Evolutionary conservation across 2,113 vertebrate genomes (phyloP).

Genomic region (Callipepla californica): DNA sequence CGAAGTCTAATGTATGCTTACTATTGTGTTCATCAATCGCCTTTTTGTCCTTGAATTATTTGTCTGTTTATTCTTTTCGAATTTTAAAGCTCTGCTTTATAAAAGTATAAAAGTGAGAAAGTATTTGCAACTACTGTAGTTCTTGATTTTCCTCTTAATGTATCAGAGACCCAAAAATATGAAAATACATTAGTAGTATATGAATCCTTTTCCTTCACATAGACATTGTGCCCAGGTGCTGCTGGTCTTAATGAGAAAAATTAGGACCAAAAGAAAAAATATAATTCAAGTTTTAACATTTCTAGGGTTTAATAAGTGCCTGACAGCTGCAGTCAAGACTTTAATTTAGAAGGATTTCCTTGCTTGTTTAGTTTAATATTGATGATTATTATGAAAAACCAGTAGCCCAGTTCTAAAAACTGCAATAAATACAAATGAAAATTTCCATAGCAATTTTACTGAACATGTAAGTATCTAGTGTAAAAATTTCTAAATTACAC

Average conservation of each 20-base stretch:
- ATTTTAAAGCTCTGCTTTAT: neutral
- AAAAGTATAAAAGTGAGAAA: neutral
- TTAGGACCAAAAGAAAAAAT: neutral
- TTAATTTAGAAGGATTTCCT: neutral
- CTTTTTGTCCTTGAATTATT: neutral
- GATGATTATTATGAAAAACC: neutral
- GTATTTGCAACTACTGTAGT: neutral
- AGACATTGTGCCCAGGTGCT: neutral
- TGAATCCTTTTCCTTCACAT: neutral
- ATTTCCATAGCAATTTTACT: neutral
- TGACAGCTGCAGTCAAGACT: neutral
- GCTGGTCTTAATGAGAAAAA: neutral
- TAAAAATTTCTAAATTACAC: neutral
- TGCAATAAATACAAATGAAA: neutral
- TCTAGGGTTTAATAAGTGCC: neutral
- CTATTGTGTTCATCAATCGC: fast-evolving
- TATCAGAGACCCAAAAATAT: neutral
- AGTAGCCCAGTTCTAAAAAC: neutral
- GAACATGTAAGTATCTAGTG: neutral
- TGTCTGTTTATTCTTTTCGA: neutral
- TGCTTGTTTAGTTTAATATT: neutral
- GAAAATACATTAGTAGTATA: neutral
- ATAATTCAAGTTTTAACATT: neutral
- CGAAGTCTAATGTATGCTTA: neutral
- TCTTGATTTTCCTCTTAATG: neutral